A percentile compares a stretch with the other conserved stretches of the same genome.
These are phyloP conservation scores for Stratiomys singularior DNA, from an alignment of 2,888 invertebrate species.

Conservation along the genomic window DNA sequence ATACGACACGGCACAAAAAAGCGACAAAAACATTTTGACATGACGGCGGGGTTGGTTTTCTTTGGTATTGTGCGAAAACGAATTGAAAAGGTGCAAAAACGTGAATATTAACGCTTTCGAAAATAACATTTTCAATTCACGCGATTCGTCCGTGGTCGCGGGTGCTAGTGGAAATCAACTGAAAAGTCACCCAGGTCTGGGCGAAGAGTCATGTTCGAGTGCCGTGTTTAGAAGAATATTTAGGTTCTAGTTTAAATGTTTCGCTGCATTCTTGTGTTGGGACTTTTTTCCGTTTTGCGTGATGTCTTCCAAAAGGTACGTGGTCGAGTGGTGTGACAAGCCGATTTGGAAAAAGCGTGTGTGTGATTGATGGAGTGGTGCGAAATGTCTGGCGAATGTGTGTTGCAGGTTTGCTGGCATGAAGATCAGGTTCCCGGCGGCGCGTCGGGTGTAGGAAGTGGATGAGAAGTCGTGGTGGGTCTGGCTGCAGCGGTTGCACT, in stretches of 20 bases:
- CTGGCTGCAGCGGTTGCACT: neutral
- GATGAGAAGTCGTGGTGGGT: neutral
- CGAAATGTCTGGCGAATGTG: neutral
- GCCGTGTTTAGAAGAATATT: slow-evolving; percentile 16
- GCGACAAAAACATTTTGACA: slow-evolving; percentile 46
- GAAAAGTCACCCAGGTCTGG: neutral
- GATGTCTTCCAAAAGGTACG: slow-evolving; percentile 49
- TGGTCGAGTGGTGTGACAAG: neutral
- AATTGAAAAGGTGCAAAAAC: slow-evolving; percentile 38
- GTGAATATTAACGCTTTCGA: slow-evolving; percentile 16
- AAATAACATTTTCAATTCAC: neutral
- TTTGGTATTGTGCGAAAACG: neutral
- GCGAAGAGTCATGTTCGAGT: slow-evolving; percentile 24
- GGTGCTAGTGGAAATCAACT: neutral
- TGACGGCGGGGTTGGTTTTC: slow-evolving; percentile 37
- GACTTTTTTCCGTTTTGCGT: slow-evolving; percentile 39
- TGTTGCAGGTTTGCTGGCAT: neutral
- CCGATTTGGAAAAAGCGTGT: neutral
- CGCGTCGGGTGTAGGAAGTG: neutral
- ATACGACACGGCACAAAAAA: slow-evolving; percentile 24
- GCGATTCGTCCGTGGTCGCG: neutral
- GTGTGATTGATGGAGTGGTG: neutral
- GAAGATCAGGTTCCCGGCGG: neutral
- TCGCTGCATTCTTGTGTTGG: slow-evolving; percentile 39
- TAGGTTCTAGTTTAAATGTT: slow-evolving; percentile 32